These are phyloP conservation scores for Stictonetta naevosa DNA, from an alignment of 2,113 vertebrate species.

Conservation along the genomic window DNA sequence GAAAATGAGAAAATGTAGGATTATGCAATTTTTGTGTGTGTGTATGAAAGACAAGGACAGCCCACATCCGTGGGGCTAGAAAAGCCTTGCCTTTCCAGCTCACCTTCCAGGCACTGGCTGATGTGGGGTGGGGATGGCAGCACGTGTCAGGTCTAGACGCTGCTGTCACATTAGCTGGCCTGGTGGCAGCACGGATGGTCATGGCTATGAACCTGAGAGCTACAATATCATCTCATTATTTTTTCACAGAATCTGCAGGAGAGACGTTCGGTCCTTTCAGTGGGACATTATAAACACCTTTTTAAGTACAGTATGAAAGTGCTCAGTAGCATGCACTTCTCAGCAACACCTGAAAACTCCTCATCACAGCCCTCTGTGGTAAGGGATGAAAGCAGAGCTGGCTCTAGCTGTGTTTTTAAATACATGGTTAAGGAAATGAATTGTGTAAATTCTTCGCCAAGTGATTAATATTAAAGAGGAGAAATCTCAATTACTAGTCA, in stretches of 20 bases:
- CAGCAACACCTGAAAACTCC: not conserved
- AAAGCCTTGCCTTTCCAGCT: not conserved
- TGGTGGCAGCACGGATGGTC: not conserved
- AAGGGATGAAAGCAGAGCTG: not conserved
- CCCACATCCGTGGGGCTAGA: not conserved
- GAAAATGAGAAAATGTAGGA: not conserved
- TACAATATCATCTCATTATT: not conserved
- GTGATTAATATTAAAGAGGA: slow-evolving; percentile 42
- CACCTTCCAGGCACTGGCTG: not conserved
- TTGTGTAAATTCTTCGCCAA: slow-evolving; percentile 2
- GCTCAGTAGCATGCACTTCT: not conserved
- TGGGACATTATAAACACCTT: not conserved
- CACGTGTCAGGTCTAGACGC: not conserved
- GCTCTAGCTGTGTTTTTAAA: not conserved
- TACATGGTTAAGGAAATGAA: not conserved
- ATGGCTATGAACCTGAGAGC: not conserved
- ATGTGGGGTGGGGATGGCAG: fast-evolving
- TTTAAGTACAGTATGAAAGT: not conserved
- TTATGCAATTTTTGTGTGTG: not conserved
- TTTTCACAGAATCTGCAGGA: slow-evolving; percentile 22
- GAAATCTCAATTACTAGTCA: slow-evolving; percentile 28
- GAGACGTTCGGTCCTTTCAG: not conserved
- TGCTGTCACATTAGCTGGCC: not conserved
- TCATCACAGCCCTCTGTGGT: not conserved
- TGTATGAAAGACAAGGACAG: not conserved